Evolutionary conservation across 2,888 invertebrate genomes (phyloP), one percentile per base, ranked within the genome.

Genomic region (Choristoneura rosaceana): DNA sequence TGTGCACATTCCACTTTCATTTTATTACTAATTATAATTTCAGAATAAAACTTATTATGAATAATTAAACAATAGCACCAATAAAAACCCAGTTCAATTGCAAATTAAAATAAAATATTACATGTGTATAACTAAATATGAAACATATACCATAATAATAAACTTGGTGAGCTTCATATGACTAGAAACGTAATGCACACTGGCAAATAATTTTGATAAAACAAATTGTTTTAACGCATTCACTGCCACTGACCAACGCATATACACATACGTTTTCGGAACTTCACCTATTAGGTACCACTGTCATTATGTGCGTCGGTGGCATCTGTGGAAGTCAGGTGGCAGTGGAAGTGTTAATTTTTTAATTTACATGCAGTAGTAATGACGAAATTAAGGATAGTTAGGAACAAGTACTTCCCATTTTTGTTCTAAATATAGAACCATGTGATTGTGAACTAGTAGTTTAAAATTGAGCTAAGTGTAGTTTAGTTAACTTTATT

Each of bases 151-250:
- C 8, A 17, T 17, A 9, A 52, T 25, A 12, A 25, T 55, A 52
- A 12, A 55, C 1, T 15, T 14, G 15, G 15, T 0, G 60, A 61
- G 50, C 61, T 61, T 50, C 50, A 41, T 38, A 68, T 61, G 68
- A 68, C 68, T 68, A 68, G 68, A 68, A 50, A 38, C 9, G 60
- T 61, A 41, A 68, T 38, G 12, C 10, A 25, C 12, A 12, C 4
- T 8, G 25, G 3, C 10, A 55, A 55, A 4, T 25, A 12, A 8
- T 52, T 52, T 14, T 14, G n/a, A 47, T n/a, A n/a, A 2, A n/a
- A 15, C 4, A 5, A 47, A 15, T 4, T 47, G n/a, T 7, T 15
- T n/a, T 14, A n/a, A n/a, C n/a, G n/a, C n/a, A n/a, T n/a, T n/a
- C n/a, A n/a, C n/a, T n/a, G n/a, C n/a, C n/a, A n/a, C n/a, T n/a